Evolutionary conservation across 2,888 invertebrate species (phyloP), one percentile per base, ranked within the genome.

Genomic region (Drosophila affinis): DNA sequence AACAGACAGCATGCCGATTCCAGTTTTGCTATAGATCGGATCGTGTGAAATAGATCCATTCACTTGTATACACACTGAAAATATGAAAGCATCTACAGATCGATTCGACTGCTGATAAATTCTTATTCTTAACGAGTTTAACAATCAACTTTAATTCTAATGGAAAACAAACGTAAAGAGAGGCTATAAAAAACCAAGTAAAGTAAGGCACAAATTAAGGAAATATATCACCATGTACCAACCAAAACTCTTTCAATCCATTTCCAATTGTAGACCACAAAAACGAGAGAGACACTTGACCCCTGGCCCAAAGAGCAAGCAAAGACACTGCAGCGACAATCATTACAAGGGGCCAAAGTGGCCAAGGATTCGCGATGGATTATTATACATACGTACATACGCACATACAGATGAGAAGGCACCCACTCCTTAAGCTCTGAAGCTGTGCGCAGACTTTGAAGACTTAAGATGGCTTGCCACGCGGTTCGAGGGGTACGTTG

Each of bases 321-420:
- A 24, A 17, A 59, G 49, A 46, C 21, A 14, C 6, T 14, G 39
- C 39, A 6, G n/a, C 58, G 58, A 64, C 54, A 34, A 70, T 56
- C 39, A 18, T 59, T 51, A 55, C 56, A 61, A 61, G 47, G 47
- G 39, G 34, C 47, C 54, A 57, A 65, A 9, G 52, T 10, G 32
- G 12, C 12, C 12, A 12, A 5, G 34, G n/a, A 83, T 76, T 83
- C 51, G 75, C 65, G 53, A 62, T 70, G 71, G 64, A 70, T 73
- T 75, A 75, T 75, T 72, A 79, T 69, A 59, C 24, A 79, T 69
- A 59, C 39, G 48, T 32, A 21, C 21, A 21, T 69, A 56, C 5
- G 76, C 67, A 59, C 45, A 53, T 32, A 21, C 21, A 21, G 21
- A 34, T 34, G 34, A 10, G 34, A 29, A 10, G 61, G 53, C 62